Percentiles rank a stretch among this genome's conserved stretches.
These are phyloP conservation scores for Odontesthes bonariensis DNA, from an alignment of 2,113 vertebrate species.

Conservation along the genomic window DNA sequence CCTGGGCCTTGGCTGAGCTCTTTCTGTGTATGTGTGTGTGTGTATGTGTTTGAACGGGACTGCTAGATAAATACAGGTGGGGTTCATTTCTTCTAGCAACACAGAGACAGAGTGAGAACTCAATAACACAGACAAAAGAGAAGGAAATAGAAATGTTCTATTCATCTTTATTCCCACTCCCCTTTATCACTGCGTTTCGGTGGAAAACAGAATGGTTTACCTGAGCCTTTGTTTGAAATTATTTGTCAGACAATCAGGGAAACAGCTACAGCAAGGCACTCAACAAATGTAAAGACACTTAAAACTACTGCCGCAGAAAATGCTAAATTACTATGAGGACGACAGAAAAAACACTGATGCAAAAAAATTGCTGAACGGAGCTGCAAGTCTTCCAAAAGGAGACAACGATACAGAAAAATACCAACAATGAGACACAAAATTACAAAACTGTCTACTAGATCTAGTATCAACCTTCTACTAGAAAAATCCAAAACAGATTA, in stretches of 20 bases:
- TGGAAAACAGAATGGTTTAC: background rate
- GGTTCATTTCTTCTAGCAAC: constrained; percentile 57
- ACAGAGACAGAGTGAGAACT: constrained; percentile 34
- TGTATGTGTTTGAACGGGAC: constrained; percentile 51
- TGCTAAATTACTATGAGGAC: too few species aligned
- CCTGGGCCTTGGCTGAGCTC: constrained; percentile 58
- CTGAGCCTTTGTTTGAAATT: background rate
- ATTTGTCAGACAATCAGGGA: background rate
- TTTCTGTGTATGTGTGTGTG: constrained; percentile 31
- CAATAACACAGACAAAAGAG: constrained; percentile 25
- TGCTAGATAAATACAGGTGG: constrained; percentile 81
- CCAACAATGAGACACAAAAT: too few species aligned
- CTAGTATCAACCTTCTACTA: too few species aligned
- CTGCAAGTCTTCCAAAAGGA: too few species aligned
- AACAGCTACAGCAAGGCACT: background rate
- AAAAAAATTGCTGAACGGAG: too few species aligned
- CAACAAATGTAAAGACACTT: background rate
- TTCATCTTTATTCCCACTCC: background rate
- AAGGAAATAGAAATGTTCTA: background rate
- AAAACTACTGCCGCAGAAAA: background rate
- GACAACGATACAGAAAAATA: too few species aligned
- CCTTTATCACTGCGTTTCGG: constrained; percentile 3
- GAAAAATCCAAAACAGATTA: too few species aligned
- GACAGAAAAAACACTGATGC: too few species aligned
- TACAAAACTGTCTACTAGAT: too few species aligned